Evolutionary conservation across 2,888 invertebrate species (phyloP).

Genomic region (Ormyrus nitidulus): DNA sequence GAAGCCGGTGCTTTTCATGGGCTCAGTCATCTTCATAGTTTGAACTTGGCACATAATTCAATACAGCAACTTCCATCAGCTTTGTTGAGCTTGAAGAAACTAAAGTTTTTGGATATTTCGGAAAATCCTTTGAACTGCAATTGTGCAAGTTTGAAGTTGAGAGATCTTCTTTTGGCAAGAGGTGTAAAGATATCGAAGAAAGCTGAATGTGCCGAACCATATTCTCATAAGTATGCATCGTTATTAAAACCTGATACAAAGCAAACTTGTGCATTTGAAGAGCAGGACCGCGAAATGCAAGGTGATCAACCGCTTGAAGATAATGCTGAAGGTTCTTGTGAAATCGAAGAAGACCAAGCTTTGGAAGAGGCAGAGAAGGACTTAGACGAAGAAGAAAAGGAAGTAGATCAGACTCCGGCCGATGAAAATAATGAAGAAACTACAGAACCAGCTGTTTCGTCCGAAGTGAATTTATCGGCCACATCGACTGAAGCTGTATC

Average conservation of each 20-base stretch:
- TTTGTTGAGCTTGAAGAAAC: slow-evolving; percentile 77
- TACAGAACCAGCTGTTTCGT: neutral
- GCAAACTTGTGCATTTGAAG: slow-evolving; percentile 65
- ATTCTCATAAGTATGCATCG: slow-evolving; percentile 76
- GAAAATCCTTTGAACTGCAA: slow-evolving; percentile 85
- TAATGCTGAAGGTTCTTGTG: slow-evolving; percentile 66
- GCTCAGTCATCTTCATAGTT: slow-evolving; percentile 79
- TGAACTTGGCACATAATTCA: slow-evolving; percentile 81
- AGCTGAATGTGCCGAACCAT: slow-evolving; percentile 79
- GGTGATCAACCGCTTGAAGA: slow-evolving; percentile 79
- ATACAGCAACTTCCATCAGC: slow-evolving; percentile 80
- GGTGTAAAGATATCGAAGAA: slow-evolving; percentile 71
- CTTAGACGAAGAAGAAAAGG: slow-evolving; percentile 11
- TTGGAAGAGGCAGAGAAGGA: slow-evolving; percentile 10
- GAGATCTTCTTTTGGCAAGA: slow-evolving; percentile 78
- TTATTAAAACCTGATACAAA: slow-evolving; percentile 78
- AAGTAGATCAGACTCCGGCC: slow-evolving; percentile 29
- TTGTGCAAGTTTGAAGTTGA: slow-evolving; percentile 81
- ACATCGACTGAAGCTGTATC: slow-evolving; percentile 22
- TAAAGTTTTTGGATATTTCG: slow-evolving; percentile 81
- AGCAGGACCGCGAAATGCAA: slow-evolving; percentile 73
- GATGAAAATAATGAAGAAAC: slow-evolving; percentile 47
- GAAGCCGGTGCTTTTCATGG: slow-evolving; percentile 76
- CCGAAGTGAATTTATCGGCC: slow-evolving; percentile 26
- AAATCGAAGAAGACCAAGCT: slow-evolving; percentile 12